Evolutionary conservation across 1,140 invertebrate species (phyloP), one percentile per base, ranked within the genome.

Genomic region (Philotrypesis tridentata): DNA sequence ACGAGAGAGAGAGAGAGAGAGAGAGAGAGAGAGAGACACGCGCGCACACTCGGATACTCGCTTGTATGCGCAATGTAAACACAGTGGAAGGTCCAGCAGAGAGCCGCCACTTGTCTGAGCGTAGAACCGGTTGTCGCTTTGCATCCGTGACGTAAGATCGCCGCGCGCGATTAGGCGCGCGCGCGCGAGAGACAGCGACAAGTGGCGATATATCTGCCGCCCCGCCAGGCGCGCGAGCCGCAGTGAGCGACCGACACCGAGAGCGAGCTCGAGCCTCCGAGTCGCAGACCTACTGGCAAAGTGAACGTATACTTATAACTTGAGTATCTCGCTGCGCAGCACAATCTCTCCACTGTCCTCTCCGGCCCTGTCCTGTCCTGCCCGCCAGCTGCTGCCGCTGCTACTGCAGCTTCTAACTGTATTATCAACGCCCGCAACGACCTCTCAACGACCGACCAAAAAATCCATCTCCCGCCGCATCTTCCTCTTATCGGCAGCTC

Each of bases 121-220:
- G 40, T 37, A 72, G 77, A 90, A 90, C 87, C 88, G 89, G 88
- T 90, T 87, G 85, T 86, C 85, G 87, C 86, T 89, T 89, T 89
- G 87, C 89, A 88, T 87, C 80, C 85, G 87, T 88, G 88, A 90
- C 85, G 87, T 89, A 89, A 89, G 86, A 89, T 84, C 83, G 77
- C 37, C 48, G 61, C 40, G 61, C 40, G 60, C 40, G 60, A 75
- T 75, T 74, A 67, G 71, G 40, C 25, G 37, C 55, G 43, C 60
- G 82, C 76, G 37, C 71, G 43, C 78, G 82, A 23, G 55, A 80
- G 63, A 83, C 17, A 76, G 37, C 73, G 43, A 81, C 67, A 83
- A 79, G 29, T 27, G 63, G 37, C 27, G 29, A 72, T 55, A 63
- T n/a, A 40, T 82, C 55, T 65, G 71, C 73, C 63, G 68, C 68